Conservation (phyloP, 2,113 vertebrate species). For the Tinamus guttatus region DNA sequence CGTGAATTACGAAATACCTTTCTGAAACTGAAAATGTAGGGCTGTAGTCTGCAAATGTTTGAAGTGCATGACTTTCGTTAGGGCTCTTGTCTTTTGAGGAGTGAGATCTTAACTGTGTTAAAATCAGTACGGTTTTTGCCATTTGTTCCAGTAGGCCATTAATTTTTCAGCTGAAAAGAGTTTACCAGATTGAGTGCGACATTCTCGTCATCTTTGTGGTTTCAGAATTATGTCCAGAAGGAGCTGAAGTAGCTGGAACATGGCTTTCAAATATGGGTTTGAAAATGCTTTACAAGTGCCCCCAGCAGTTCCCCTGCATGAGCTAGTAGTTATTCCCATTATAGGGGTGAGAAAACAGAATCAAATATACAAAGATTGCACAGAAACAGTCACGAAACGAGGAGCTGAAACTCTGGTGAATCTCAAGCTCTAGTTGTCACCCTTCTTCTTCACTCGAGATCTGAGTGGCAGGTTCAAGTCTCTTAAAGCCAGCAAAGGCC, state of each 20-base stretch:
- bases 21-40: conserved; percentile 25
- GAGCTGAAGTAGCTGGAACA: background rate
- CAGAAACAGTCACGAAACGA: background rate
- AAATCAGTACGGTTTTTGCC: conserved; percentile 44
- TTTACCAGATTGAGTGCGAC: conserved; percentile 4
- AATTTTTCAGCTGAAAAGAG: background rate
- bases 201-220: background rate
- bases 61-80: conserved; percentile 16
- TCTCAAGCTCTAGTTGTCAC: background rate
- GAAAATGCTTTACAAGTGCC: background rate
- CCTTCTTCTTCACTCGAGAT: background rate
- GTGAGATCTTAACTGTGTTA: conserved; percentile 50
- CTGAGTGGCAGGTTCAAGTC: background rate
- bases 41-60: background rate
- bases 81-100: conserved; percentile 3
- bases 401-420: background rate
- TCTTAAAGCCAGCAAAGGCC: background rate
- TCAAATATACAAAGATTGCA: background rate
- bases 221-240: conserved; percentile 4
- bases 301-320: background rate
- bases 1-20: conserved; percentile 10
- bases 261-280: background rate
- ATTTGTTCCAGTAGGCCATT: conserved; percentile 51
- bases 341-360: background rate
- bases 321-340: background rate